Evolutionary conservation across 2,797 vertebrate genomes (phyloP), one percentile per base, ranked within the genome.

Genomic region (Lateolabrax maculatus): DNA sequence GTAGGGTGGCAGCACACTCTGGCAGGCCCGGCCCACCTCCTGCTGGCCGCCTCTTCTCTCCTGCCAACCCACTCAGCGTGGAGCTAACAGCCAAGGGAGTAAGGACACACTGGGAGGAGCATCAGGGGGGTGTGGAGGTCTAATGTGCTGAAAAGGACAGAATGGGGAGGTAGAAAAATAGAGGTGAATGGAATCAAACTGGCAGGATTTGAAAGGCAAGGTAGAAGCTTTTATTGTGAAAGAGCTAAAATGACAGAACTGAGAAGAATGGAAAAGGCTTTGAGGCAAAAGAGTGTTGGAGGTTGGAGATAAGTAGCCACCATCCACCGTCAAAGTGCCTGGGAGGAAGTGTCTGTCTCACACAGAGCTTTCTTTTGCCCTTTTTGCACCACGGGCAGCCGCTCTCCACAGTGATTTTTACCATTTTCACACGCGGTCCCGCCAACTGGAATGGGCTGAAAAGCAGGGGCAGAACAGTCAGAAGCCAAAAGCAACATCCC

Each of bases 31-130:
- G 31, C 65, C 80, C 57, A 18, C 90, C 87, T 87, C 91, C 89
- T 44, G 85, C 87, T 77, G 90, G 46, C 79, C 63, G 74, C 72
- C 78, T 86, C 78, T 80, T 75, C 86, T 81, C 80, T 74, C 62
- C 90, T 86, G 90, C 92, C 93, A 92, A 36, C 88, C 80, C 84
- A 58, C 87, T 75, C 90, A 81, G 84, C 71, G 10, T 87, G 87
- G 78, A 34, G 77, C 84, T 84, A 78, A 88, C 86, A 84, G 84
- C 77, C 73, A 75, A 18, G 83, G 71, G 77, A 87, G 79, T 15
- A 12, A 39, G 73, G 69, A 44, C 69, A n/a, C 67, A 25, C 64
- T 51, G 68, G 80, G 84, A 82, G 86, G 84, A 83, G 79, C 56
- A 5, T 39, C 9, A 5, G 15, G 46, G 70, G 41, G 36, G 49